Evolutionary conservation across 2,888 invertebrate species (phyloP).

Genomic region (Dimorphilus gyrociliatus): DNA sequence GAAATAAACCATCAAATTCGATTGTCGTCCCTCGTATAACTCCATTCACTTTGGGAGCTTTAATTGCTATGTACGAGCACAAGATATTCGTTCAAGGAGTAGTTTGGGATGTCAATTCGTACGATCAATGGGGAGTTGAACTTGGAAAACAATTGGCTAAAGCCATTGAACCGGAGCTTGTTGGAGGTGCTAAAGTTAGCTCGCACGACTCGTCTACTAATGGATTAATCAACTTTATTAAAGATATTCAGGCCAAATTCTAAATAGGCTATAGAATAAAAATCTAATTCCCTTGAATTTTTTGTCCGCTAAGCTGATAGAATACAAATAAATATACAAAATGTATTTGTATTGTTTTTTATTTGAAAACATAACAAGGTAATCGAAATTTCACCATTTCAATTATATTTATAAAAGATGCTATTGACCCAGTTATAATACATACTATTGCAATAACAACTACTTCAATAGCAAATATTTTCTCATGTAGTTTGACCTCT

Average conservation of each 20-base stretch:
- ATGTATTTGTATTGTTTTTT: background rate
- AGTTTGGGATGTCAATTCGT: constrained; percentile 98
- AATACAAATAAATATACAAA: background rate
- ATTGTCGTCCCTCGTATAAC: constrained; percentile 77
- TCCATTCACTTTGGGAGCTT: constrained; percentile 76
- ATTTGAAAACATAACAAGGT: background rate
- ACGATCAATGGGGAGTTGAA: constrained; percentile 99
- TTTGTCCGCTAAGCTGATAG: background rate
- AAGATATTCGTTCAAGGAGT: constrained; percentile 97
- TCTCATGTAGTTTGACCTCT: too few relatives aligned
- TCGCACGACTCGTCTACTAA: constrained; percentile 86
- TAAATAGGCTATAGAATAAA: too few relatives aligned
- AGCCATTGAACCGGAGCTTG: constrained; percentile 86
- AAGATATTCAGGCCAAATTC: constrained; percentile 14
- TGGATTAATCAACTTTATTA: constrained; percentile 85
- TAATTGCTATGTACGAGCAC: constrained; percentile 93
- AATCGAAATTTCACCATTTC: too few relatives aligned
- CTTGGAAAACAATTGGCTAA: constrained; percentile 95
- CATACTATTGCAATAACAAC: too few relatives aligned
- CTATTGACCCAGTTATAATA: too few relatives aligned
- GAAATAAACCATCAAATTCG: constrained; percentile 92
- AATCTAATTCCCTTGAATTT: background rate
- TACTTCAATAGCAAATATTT: too few relatives aligned
- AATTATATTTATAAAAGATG: too few relatives aligned
- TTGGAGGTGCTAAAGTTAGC: constrained; percentile 43